Base-by-base conservation (phyloP, 2,888 invertebrate species). In the Chelonus formosanus region DNA sequence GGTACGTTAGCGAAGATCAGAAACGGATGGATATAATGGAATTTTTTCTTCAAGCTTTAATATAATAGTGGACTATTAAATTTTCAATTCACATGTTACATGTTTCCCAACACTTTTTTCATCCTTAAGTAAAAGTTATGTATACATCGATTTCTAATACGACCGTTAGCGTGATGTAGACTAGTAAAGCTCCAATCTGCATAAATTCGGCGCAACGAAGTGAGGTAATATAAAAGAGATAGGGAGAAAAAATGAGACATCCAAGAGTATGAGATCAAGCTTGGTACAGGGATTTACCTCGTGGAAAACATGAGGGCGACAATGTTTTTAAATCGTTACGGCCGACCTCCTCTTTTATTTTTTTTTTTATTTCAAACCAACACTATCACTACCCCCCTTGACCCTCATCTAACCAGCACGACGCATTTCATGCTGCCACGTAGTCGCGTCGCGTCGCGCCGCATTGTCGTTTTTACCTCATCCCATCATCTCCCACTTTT, bases 141-240 rank as follows among this genome's bases (percentile, higher is more conserved):
- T 50, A 64, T 64, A 40, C 57, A 64, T 64, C 58, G 64, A 64
- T 64, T 64, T 64, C 52, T 64, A 64, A 64, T 64, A 44, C 53
- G 50, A 50, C 64, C 64, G 64, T 64, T 63, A 63, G 63, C 56
- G 57, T 64, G 64, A 58, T 64, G 58, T 64, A 64, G 58, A 44
- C 57, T 58, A 64, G 64, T 50, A 58, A 64, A 67, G 70, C 69
- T 70, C 68, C 72, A 72, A 72, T 72, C 72, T 72, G 70, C 69
- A 70, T 72, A 69, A 72, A 70, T 72, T 69, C 62, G 45, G 50
- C 64, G 64, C 35, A 35, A 10, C 64, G 58, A 50, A 50, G 54
- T 20, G 61, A 61, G 45, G 34, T 50, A 44, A 56, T 52, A 64
- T 57, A 58, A 58, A 47, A 34, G 34, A 47, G 35, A 58, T 71